phyloP scores from a whole-genome alignment of 1,140 invertebrate genomes.

The Drosophila virilis region DNA sequence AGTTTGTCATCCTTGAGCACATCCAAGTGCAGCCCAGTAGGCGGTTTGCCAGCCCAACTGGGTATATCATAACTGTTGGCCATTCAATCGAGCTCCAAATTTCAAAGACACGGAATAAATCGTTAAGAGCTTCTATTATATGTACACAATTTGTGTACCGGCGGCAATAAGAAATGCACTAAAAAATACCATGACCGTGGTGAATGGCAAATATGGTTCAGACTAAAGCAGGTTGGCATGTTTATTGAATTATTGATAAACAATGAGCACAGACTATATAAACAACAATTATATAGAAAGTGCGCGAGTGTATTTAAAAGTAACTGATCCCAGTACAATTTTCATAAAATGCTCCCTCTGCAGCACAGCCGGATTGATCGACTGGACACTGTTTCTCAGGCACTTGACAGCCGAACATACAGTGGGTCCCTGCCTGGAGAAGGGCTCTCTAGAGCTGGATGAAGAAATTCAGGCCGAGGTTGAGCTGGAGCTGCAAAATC shows the following conservation, averaged over 20 bases:
- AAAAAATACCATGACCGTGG: constrained; percentile 4
- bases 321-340: constrained; percentile 6
- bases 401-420: constrained; percentile 25
- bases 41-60: constrained; percentile 98
- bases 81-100: constrained; percentile 85
- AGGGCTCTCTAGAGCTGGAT: background rate
- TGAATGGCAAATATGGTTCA: constrained; percentile 10
- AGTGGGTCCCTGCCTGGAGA: background rate
- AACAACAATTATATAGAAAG: constrained; percentile 34
- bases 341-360: constrained; percentile 51
- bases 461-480: constrained; percentile 46
- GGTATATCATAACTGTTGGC: constrained; percentile 95
- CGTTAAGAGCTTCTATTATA: constrained; percentile 19
- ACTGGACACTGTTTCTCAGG: constrained; percentile 21
- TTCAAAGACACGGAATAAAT: constrained; percentile 10
- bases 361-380: constrained; percentile 4
- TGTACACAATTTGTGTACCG: constrained; percentile 42
- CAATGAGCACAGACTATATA: constrained; percentile 24
- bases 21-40: constrained; percentile 98
- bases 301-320: constrained; percentile 44
- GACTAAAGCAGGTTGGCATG: constrained; percentile 10
- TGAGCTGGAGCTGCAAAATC: constrained; percentile 33
- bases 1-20: constrained; percentile 98
- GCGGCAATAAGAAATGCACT: constrained; percentile 5
- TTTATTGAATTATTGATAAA: background rate